phyloP scores from a whole-genome alignment of 2,888 invertebrate species.

The Mimachlamys varia region DNA sequence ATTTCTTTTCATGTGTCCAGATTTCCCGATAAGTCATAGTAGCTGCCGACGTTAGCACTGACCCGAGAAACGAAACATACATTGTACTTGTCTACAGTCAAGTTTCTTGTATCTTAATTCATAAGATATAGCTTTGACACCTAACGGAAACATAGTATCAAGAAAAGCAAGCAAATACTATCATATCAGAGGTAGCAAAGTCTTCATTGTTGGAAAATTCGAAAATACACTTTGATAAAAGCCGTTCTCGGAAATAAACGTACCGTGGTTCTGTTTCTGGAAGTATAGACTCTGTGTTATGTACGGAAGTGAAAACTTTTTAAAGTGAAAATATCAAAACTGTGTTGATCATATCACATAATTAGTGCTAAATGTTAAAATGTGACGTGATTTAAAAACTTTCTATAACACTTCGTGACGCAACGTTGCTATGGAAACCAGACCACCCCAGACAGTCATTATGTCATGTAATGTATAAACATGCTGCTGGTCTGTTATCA shows the following conservation, averaged over 20 bases:
- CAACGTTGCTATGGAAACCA: constrained; percentile 8
- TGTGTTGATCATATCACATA: too few species aligned
- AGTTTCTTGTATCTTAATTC: background rate
- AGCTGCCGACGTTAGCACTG: background rate
- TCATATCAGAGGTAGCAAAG: background rate
- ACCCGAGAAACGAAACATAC: background rate
- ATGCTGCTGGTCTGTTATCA: background rate
- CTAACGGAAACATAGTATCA: background rate
- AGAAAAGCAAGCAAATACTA: background rate
- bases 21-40: background rate
- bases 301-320: too few species aligned
- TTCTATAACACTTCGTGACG: background rate
- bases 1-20: background rate
- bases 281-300: too few species aligned
- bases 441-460: background rate
- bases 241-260: too few species aligned
- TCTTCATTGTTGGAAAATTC: too few species aligned
- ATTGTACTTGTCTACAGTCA: background rate
- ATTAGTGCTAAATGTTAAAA: too few species aligned
- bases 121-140: background rate
- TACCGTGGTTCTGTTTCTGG: too few species aligned
- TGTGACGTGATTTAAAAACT: too few species aligned
- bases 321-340: too few species aligned
- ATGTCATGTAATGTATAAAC: background rate
- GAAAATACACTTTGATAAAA: too few species aligned